A percentile compares a stretch with the other conserved stretches of the same genome.
Conservation (phyloP, 2,797 vertebrate genomes). For the Syngnathus rostellatus region DNA sequence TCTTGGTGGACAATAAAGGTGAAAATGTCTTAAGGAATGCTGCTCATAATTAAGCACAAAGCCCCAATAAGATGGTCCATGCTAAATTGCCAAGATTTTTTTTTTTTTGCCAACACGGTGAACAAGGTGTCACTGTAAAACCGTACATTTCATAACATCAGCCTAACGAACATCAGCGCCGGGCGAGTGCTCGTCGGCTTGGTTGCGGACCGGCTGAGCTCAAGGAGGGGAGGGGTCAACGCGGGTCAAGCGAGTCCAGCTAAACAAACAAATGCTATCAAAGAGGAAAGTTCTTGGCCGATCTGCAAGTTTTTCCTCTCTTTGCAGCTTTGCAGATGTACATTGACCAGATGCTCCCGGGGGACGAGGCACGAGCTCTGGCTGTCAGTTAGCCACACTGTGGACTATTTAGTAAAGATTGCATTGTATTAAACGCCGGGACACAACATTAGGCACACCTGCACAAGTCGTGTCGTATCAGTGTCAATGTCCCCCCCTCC, state of each 20-base stretch:
- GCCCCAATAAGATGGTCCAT: no score
- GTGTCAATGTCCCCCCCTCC: neutral
- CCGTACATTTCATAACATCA: constrained; percentile 20
- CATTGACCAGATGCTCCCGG: constrained; percentile 48
- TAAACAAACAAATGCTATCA: constrained; percentile 68
- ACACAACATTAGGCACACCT: constrained; percentile 7
- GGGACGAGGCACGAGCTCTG: constrained; percentile 29
- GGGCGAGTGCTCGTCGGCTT: constrained; percentile 25
- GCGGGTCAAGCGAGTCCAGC: constrained; percentile 62
- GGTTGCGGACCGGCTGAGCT: constrained; percentile 39
- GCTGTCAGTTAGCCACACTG: constrained; percentile 15
- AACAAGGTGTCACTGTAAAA: neutral
- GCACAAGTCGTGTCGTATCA: neutral
- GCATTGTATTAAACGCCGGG: neutral
- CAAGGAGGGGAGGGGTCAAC: constrained; percentile 47
- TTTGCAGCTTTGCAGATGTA: constrained; percentile 32
- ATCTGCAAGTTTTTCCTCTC: constrained; percentile 53
- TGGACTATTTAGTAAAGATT: constrained; percentile 5
- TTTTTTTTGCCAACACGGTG: neutral
- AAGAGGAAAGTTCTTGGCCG: constrained; percentile 66
- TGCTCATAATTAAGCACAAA: no score
- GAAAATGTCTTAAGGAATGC: no score
- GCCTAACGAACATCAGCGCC: constrained; percentile 30
- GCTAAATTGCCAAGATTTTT: no score
- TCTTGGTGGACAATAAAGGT: no score